phyloP scores from a whole-genome alignment of 2,113 vertebrate species.

The Anoura caudifer region DNA sequence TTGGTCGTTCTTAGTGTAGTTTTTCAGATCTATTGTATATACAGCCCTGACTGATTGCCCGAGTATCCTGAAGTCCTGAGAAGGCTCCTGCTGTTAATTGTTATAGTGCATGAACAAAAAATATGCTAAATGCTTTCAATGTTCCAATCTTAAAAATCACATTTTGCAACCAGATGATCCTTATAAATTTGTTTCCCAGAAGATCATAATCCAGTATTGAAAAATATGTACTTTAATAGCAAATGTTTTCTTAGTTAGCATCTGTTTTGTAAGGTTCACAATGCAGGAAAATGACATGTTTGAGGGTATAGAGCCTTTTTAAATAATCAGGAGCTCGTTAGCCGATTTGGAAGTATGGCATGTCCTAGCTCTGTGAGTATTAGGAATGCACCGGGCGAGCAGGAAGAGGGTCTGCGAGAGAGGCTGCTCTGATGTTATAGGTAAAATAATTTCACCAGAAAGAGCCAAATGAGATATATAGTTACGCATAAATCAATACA shows the following conservation, averaged over 20 bases:
- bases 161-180: slow-evolving; percentile 81
- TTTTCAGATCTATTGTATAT: neutral
- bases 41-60: slow-evolving; percentile 59
- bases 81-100: slow-evolving; percentile 64
- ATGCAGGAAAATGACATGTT: slow-evolving; percentile 79
- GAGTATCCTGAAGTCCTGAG: slow-evolving; percentile 54
- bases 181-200: slow-evolving; percentile 74
- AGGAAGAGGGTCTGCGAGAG: neutral
- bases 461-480: neutral
- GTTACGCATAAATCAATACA: slow-evolving; percentile 19
- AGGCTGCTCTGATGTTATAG: neutral
- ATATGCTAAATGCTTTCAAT: slow-evolving; percentile 69
- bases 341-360: slow-evolving; percentile 60
- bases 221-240: slow-evolving; percentile 75
- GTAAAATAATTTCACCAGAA: neutral
- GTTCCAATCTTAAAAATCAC: slow-evolving; percentile 67
- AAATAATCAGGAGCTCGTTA: slow-evolving; percentile 75
- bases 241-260: slow-evolving; percentile 76
- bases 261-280: slow-evolving; percentile 77
- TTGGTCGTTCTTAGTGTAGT: neutral
- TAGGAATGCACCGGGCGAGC: neutral
- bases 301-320: slow-evolving; percentile 77
- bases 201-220: slow-evolving; percentile 70
- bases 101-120: slow-evolving; percentile 46
- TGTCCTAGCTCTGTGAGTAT: neutral